These are phyloP conservation scores for Brachyrhaphis roseni DNA, from an alignment of 2,797 vertebrate genomes.

Conservation along the genomic window DNA sequence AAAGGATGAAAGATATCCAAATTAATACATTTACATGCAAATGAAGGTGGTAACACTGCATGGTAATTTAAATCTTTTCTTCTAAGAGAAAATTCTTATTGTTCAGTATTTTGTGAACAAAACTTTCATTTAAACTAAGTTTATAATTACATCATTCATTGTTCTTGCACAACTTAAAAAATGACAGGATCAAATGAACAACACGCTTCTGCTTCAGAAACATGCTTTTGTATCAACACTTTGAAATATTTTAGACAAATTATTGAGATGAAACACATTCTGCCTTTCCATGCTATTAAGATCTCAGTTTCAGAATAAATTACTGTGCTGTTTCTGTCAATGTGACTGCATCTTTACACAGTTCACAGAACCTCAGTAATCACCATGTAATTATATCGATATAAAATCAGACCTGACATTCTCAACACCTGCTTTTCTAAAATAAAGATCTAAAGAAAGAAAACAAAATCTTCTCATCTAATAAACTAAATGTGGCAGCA, in stretches of 20 bases:
- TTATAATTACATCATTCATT: background rate
- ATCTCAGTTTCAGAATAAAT: background rate
- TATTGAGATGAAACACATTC: background rate
- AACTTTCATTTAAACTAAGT: background rate
- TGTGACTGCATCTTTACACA: background rate
- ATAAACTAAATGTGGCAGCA: conserved; percentile 1
- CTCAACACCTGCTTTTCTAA: conserved; percentile 2
- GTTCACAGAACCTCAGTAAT: background rate
- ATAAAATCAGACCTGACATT: background rate
- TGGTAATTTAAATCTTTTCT: background rate
- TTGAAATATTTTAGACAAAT: background rate
- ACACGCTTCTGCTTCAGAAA: background rate
- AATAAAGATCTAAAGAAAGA: background rate
- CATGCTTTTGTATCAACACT: background rate
- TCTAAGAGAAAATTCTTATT: background rate
- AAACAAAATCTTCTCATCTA: conserved; percentile 6
- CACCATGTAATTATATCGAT: conserved; percentile 12
- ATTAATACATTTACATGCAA: background rate
- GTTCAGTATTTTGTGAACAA: background rate
- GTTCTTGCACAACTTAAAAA: background rate
- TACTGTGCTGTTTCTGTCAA: background rate
- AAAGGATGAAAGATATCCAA: conserved; percentile 2
- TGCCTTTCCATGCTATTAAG: conserved; percentile 3
- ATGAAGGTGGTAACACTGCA: background rate
- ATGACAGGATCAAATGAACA: background rate